Evolutionary conservation across 2,113 vertebrate genomes (phyloP).

Genomic region (Rhipidura dahli): DNA sequence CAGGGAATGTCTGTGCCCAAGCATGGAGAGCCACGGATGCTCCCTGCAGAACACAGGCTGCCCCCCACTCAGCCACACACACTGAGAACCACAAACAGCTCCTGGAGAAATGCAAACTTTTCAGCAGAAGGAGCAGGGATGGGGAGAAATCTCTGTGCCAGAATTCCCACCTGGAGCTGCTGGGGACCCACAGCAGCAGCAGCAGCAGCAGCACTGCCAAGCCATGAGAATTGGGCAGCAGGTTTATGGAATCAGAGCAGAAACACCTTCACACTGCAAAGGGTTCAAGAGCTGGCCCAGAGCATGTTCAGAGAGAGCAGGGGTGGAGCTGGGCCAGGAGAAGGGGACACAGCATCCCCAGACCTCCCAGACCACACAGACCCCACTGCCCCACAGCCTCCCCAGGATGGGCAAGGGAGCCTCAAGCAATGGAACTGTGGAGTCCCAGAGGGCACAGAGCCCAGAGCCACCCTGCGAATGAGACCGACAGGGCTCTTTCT

Average conservation of each 20-base stretch:
- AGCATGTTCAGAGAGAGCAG: neutral
- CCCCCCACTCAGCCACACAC: neutral
- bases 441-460: neutral
- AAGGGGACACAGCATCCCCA: neutral
- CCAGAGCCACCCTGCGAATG: neutral
- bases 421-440: accelerated
- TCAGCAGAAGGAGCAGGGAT: neutral
- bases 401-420: neutral
- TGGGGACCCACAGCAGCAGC: neutral
- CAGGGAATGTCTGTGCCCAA: neutral
- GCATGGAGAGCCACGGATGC: neutral
- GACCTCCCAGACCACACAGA: neutral
- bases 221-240: accelerated
- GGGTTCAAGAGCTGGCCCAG: neutral
- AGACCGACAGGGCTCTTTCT: accelerated
- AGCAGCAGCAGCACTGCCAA: neutral
- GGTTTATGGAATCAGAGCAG: neutral
- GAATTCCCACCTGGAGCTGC: neutral
- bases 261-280: neutral
- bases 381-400: no score
- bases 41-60: neutral
- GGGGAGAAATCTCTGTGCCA: neutral
- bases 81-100: neutral
- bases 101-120: neutral
- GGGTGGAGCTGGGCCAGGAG: neutral